Conservation (phyloP, 2,113 vertebrate species). For the Artemisiospiza belli region DNA sequence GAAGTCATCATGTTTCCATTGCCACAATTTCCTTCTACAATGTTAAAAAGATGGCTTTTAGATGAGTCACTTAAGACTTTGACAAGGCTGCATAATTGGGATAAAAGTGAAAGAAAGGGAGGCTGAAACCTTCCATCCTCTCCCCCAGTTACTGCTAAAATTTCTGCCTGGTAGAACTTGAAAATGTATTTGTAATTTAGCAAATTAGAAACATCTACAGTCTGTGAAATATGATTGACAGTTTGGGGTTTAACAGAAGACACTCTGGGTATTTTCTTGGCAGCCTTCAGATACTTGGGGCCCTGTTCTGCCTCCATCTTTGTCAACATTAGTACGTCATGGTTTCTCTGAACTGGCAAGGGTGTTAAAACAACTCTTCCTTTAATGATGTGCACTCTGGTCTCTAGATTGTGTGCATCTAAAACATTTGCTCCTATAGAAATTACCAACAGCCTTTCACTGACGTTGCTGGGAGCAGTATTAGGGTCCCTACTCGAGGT, state of each 20-base stretch:
- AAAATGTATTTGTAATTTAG: slow-evolving; percentile 66
- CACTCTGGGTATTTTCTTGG: slow-evolving; percentile 64
- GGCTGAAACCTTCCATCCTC: slow-evolving; percentile 47
- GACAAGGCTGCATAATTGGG: slow-evolving; percentile 55
- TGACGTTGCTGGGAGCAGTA: background rate
- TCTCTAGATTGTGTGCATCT: slow-evolving; percentile 42
- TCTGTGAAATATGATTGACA: slow-evolving; percentile 53
- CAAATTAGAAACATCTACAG: slow-evolving; percentile 54
- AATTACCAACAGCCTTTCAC: slow-evolving; percentile 17
- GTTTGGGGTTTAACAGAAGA: slow-evolving; percentile 67
- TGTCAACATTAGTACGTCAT: slow-evolving; percentile 12
- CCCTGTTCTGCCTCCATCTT: slow-evolving; percentile 58
- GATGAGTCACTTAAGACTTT: slow-evolving; percentile 63
- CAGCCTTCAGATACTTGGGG: slow-evolving; percentile 60
- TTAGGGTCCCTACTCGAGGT: slow-evolving; percentile 11
- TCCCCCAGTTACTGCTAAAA: slow-evolving; percentile 61
- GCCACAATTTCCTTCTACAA: slow-evolving; percentile 67
- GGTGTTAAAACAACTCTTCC: slow-evolving; percentile 18
- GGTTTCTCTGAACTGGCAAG: slow-evolving; percentile 27
- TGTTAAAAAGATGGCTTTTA: slow-evolving; percentile 63
- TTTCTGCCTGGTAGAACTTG: slow-evolving; percentile 70
- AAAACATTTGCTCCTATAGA: slow-evolving; percentile 30
- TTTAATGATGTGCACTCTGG: background rate
- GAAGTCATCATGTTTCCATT: slow-evolving; percentile 70
- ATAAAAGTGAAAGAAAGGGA: slow-evolving; percentile 46